Percentiles rank a stretch among this genome's conserved stretches.
These are phyloP conservation scores for Mirounga angustirostris DNA, from an alignment of 2,113 vertebrate genomes.

Conservation along the genomic window DNA sequence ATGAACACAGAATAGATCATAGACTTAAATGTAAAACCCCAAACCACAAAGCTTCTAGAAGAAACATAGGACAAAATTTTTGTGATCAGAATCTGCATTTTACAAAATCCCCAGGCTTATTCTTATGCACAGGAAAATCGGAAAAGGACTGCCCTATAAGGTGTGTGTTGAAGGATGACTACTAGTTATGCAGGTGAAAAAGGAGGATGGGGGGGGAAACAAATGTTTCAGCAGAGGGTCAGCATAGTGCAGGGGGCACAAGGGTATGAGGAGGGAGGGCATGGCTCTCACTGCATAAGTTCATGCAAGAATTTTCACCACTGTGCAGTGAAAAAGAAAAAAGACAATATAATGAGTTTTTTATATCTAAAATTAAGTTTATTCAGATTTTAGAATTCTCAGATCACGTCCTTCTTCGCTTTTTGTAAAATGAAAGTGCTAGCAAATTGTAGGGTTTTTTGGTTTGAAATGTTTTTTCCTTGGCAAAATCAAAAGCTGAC, in stretches of 20 bases:
- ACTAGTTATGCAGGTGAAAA: neutral
- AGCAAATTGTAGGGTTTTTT: neutral
- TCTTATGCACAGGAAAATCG: neutral
- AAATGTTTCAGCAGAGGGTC: neutral
- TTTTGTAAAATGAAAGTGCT: constrained; percentile 8
- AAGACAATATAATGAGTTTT: neutral
- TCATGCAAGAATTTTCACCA: neutral
- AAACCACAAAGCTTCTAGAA: constrained; percentile 1
- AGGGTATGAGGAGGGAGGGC: neutral
- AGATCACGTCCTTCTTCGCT: neutral
- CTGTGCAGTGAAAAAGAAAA: neutral
- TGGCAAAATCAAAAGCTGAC: constrained; percentile 5
- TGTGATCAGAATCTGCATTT: constrained; percentile 24
- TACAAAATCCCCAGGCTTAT: constrained; percentile 8
- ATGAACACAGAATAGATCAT: neutral
- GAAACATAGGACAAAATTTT: neutral
- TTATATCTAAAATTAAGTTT: constrained; percentile 48
- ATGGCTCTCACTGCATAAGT: neutral
- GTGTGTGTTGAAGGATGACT: neutral
- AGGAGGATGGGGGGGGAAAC: neutral
- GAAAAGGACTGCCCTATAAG: neutral
- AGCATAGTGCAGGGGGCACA: rapidly evolving
- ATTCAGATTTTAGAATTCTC: constrained; percentile 25
- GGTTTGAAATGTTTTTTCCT: neutral
- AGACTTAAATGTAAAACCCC: neutral